phyloP scores from a whole-genome alignment of 1,140 invertebrate genomes.

The Batillaria attramentaria region DNA sequence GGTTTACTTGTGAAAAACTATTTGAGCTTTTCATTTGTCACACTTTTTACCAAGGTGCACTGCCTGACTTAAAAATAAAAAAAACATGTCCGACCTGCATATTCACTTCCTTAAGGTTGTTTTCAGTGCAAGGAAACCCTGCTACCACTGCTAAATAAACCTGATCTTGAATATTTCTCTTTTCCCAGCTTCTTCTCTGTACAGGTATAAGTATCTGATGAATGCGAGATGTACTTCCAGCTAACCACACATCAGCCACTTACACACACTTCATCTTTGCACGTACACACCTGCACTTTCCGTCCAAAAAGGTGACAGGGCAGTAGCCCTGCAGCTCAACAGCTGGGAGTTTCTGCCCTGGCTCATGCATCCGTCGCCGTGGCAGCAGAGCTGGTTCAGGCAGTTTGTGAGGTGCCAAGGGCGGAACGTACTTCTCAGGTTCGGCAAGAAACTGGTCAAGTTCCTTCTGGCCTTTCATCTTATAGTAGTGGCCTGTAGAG shows the following conservation, averaged over 20 bases:
- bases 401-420: slow-evolving; percentile 64
- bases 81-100: too few relatives aligned
- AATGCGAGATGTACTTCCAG: too few relatives aligned
- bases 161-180: too few relatives aligned
- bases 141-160: too few relatives aligned
- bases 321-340: slow-evolving; percentile 70
- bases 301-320: slow-evolving; percentile 70
- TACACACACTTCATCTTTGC: not conserved
- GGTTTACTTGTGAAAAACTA: too few relatives aligned
- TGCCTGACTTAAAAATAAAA: too few relatives aligned
- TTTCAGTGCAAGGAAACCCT: too few relatives aligned
- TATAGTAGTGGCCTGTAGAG: slow-evolving; percentile 69
- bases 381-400: slow-evolving; percentile 64
- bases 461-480: slow-evolving; percentile 65
- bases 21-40: too few relatives aligned
- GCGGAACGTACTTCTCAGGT: slow-evolving; percentile 70
- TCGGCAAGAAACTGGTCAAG: slow-evolving; percentile 65
- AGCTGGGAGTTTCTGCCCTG: slow-evolving; percentile 52
- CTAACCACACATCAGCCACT: not conserved
- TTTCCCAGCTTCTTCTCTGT: too few relatives aligned
- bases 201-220: too few relatives aligned
- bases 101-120: too few relatives aligned
- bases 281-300: slow-evolving; percentile 63
- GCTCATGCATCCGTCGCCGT: slow-evolving; percentile 49
- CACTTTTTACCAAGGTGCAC: too few relatives aligned